Base-by-base conservation (phyloP, 2,113 vertebrate species). In the Apistogramma diplotaenia region DNA sequence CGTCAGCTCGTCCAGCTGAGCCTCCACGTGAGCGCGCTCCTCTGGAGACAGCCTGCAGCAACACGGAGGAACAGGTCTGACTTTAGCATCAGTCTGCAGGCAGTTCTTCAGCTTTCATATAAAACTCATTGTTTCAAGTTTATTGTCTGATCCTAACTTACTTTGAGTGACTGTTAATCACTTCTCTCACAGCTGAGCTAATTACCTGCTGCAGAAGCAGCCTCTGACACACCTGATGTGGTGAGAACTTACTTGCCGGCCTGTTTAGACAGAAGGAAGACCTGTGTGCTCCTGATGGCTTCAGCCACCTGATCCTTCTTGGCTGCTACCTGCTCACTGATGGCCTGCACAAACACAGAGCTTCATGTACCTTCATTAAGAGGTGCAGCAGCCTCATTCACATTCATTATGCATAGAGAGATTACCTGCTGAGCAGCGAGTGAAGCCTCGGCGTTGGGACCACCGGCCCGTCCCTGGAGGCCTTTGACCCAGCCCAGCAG, bases 221-320 rank as follows among this genome's bases (percentile, higher is more conserved):
- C 0, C 4, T 1, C 21, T 67, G 37, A 46, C 21, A 15, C 6
- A 40, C 0, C 21, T 27, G 0, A 67, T 12, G 23, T 46, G 21
- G 46, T 31, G 13, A 5, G 6, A 16, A 97, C 97, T 95, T 91
- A 99, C 98, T 97, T 99, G 96, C 96, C 96, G 87, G 96, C 95
- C 83, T 98, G 97, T 85, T 98, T 99, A 2, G 97, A 99, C 40
- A 95, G 85, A 15, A 99, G 94, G 94, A 99, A 99, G 87, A 95
- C 97, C 79, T 98, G 95, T 8, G 97, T 96, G 25, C 95, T 97
- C 93, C 97, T 96, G 82, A 98, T 95, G 40, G 97, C 96, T 86
- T 99, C 97, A 2, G 96, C 96, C 71, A 99, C 91, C 65, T 97
- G 96, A 58, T 98, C 97, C 84, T 96, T 99, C 92, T 96, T 98